Evolutionary conservation across 2,797 vertebrate species (phyloP).

Genomic region (Oreonectes daqikongensis): DNA sequence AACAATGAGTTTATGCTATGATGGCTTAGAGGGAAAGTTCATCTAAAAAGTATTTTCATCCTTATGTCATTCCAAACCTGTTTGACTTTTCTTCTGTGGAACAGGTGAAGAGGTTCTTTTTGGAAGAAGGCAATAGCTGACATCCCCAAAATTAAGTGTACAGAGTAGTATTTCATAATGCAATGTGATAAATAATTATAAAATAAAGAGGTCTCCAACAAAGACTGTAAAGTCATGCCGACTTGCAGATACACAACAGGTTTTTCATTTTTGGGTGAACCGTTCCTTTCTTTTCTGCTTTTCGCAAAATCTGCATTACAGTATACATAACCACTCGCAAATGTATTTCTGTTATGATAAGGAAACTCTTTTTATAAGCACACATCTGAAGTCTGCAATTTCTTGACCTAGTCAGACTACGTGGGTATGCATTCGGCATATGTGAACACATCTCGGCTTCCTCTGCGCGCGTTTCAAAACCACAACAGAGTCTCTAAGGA

Average conservation of each 20-base stretch:
- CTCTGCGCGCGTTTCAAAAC: constrained; percentile 30
- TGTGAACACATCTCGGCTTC: constrained; percentile 41
- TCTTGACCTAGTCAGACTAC: constrained; percentile 30
- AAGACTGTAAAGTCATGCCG: too few species aligned
- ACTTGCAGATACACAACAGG: too few species aligned
- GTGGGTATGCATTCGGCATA: constrained; percentile 39
- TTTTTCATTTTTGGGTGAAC: constrained; percentile 67
- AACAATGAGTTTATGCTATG: constrained; percentile 16
- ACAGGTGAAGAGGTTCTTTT: too few species aligned
- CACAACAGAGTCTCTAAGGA: constrained; percentile 44
- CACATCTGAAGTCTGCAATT: constrained; percentile 23
- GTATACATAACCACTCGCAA: neutral
- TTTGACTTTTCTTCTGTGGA: neutral
- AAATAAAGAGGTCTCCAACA: too few species aligned
- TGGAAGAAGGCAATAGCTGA: too few species aligned
- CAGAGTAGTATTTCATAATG: too few species aligned
- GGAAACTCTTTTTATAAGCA: constrained; percentile 3
- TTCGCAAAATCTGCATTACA: neutral
- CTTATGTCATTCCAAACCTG: neutral
- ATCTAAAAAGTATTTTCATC: neutral
- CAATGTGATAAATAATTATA: too few species aligned
- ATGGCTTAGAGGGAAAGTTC: constrained; percentile 51
- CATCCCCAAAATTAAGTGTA: too few species aligned
- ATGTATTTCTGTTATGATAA: neutral
- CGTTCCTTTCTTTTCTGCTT: neutral